phyloP scores from a whole-genome alignment of 2,888 invertebrate genomes.

The Metellina segmentata region DNA sequence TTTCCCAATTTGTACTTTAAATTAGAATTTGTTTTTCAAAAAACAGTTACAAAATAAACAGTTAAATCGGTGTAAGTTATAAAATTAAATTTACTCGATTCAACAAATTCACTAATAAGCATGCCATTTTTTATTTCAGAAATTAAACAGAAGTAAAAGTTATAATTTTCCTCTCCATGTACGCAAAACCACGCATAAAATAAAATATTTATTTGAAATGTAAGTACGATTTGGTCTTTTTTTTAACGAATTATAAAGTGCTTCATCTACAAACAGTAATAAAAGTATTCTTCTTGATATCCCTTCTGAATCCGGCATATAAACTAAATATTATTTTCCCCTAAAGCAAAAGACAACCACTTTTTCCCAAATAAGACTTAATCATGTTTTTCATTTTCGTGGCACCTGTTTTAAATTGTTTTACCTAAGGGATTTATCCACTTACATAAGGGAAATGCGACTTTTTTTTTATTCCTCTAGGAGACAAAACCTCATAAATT shows the following conservation, averaged over 20 bases:
- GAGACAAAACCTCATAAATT: constrained; percentile 24
- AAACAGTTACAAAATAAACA: no score
- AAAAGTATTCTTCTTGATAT: no score
- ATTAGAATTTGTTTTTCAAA: no score
- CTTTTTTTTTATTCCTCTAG: background rate
- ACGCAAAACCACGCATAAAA: background rate
- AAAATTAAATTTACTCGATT: no score
- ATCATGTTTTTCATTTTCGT: background rate
- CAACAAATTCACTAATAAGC: no score
- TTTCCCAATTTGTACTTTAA: no score
- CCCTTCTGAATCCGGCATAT: background rate
- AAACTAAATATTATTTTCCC: background rate
- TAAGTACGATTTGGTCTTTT: background rate
- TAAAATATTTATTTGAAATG: background rate
- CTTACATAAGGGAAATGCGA: constrained; percentile 8
- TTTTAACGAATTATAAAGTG: no score
- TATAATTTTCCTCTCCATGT: background rate
- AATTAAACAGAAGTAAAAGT: no score
- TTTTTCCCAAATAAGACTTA: background rate
- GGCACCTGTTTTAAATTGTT: constrained; percentile 4
- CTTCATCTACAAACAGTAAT: no score
- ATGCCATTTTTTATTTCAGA: no score
- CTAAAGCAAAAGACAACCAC: background rate
- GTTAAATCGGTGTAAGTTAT: no score
- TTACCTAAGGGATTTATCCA: constrained; percentile 34